These are phyloP conservation scores for Drosophila watanabei DNA, from an alignment of 1,140 invertebrate genomes.

Conservation along the genomic window DNA sequence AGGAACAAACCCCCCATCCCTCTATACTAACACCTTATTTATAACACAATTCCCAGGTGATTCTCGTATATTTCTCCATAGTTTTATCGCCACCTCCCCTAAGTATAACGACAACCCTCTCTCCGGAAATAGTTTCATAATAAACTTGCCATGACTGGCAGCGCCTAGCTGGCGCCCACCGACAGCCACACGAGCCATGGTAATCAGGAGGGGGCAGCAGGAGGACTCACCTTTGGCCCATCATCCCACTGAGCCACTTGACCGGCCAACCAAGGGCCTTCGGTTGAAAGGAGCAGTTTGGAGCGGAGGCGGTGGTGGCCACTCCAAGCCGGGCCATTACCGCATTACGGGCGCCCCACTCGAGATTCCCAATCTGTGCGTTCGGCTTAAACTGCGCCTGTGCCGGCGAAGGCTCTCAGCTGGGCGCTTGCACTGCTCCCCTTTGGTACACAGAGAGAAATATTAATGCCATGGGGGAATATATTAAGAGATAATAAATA, in stretches of 20 bases:
- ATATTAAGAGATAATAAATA: neutral
- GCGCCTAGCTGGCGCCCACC: constrained; percentile 58
- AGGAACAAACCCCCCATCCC: neutral
- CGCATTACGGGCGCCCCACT: constrained; percentile 63
- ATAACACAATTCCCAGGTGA: constrained; percentile 11
- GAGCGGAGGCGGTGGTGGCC: neutral
- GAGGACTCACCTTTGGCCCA: constrained; percentile 38
- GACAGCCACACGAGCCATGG: constrained; percentile 17
- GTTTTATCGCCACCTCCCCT: neutral
- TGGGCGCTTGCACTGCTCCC: constrained; percentile 52
- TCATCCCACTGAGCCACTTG: constrained; percentile 19
- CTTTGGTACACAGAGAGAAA: constrained; percentile 11
- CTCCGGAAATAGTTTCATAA: constrained; percentile 34
- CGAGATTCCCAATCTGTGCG: constrained; percentile 61
- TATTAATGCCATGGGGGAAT: neutral
- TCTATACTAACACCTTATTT: neutral
- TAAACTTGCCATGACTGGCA: constrained; percentile 42
- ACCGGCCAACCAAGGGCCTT: constrained; percentile 32
- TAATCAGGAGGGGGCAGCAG: constrained; percentile 27
- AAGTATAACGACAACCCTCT: constrained; percentile 15
- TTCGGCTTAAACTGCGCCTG: constrained; percentile 68
- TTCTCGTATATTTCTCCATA: neutral
- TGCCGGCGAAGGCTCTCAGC: constrained; percentile 65
- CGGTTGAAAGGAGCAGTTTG: neutral
- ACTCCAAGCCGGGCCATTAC: constrained; percentile 50